Evolutionary conservation across 1,140 invertebrate genomes (phyloP), one percentile per base, ranked within the genome.

Genomic region (Acromyrmex charruanus): DNA sequence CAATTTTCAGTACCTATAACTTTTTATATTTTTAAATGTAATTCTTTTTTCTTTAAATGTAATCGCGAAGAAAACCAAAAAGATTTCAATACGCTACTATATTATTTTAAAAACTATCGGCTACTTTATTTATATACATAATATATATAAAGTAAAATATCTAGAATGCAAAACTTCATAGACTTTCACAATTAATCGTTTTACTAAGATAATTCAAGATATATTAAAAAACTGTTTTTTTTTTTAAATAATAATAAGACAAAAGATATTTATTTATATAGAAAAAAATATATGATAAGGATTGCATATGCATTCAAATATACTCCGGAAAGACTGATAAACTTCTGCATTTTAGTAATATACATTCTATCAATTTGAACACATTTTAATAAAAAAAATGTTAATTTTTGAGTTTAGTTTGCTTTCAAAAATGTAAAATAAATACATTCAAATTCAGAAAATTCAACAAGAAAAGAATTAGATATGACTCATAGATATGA

Each of bases 391-490:
- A 14, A 66, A n/a, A 9, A 53, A 28, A 39, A 39, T 9, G 0
- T 39, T 39, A 39, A 81, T n/a, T 71, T 51, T 77, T 10, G 12
- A 65, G 28, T 63, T 44, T 12, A 21, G 18, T 35, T 49, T 51
- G 49, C 2, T 16, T 71, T 2, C 28, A 6, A 80, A 25, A 25
- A 12, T 44, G 1, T 55, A 81, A 69, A 44, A 72, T 59, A 71
- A 82, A n/a, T 82, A 82, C n/a, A 25, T 63, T 28, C 1, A 12
- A 69, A 55, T 39, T 69, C 14, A 25, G 58, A 81, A 58, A 1
- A 71, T 71, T 71, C 31, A 61, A 61, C 35, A 74, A 72, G 39
- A 68, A 16, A 25, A 28, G 21, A 10, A 84, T 35, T 44, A 74
- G 12, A 59, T 14, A 14, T 44, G 35, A 82, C n/a, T 82, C 16